Percentiles rank a stretch among this genome's conserved stretches.
phyloP scores from a whole-genome alignment of 2,888 invertebrate species.

The Clepsis dumicolana region DNA sequence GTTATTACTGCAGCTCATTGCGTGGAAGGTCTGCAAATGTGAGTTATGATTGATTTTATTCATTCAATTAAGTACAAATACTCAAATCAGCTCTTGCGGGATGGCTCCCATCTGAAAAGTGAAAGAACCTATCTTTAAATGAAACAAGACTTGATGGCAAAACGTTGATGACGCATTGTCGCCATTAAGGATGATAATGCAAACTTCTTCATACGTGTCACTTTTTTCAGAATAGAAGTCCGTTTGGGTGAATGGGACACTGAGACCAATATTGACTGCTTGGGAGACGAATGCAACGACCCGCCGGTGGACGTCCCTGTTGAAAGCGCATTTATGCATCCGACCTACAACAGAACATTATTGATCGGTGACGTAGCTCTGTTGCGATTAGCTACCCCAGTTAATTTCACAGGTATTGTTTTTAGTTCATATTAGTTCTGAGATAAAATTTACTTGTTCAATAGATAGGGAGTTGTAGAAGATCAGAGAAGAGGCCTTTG shows the following conservation, averaged over 20 bases:
- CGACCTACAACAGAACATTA: conserved; percentile 70
- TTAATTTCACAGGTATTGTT: conserved; percentile 74
- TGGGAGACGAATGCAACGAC: conserved; percentile 57
- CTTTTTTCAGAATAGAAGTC: conserved; percentile 80
- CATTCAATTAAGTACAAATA: neutral
- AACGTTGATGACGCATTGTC: too few relatives aligned
- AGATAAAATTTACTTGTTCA: neutral
- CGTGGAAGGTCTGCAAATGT: conserved; percentile 59
- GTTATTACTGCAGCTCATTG: conserved; percentile 88
- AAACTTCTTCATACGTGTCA: conserved; percentile 22
- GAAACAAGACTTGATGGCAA: too few relatives aligned
- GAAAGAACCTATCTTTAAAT: too few relatives aligned
- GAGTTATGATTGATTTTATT: conserved; percentile 43
- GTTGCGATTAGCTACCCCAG: conserved; percentile 75
- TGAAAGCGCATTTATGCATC: conserved; percentile 77
- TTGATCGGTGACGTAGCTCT: conserved; percentile 83
- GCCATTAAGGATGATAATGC: too few relatives aligned
- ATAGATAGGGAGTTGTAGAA: neutral
- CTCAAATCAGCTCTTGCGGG: too few relatives aligned
- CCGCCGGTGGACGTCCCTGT: conserved; percentile 52
- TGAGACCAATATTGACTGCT: conserved; percentile 61
- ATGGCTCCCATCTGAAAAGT: too few relatives aligned
- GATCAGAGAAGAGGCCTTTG: too few relatives aligned
- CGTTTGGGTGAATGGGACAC: conserved; percentile 88
- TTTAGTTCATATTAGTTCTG: conserved; percentile 15